Evolutionary conservation across 2,888 invertebrate species (phyloP).

Genomic region (Hemaris fuciformis): DNA sequence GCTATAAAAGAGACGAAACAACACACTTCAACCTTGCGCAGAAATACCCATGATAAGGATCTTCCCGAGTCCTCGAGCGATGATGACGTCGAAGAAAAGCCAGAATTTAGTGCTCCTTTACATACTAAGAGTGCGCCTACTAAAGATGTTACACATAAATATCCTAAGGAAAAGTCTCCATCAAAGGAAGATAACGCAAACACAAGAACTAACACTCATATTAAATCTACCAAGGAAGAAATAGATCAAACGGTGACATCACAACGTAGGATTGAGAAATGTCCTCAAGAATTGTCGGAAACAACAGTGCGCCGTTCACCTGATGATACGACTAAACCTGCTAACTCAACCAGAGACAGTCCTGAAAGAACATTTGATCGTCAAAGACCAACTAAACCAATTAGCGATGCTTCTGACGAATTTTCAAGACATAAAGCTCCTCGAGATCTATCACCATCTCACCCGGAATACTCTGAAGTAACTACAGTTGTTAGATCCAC

Average conservation of each 20-base stretch:
- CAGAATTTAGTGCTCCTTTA: background rate
- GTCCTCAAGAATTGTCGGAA: background rate
- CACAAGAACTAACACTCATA: background rate
- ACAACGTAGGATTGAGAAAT: background rate
- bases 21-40: background rate
- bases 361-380: constrained; percentile 21
- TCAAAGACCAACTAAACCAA: constrained; percentile 16
- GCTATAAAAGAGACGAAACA: background rate
- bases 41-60: background rate
- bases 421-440: background rate
- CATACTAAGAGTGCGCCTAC: background rate
- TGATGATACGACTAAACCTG: background rate
- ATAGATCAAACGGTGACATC: background rate
- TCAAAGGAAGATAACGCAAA: background rate
- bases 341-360: constrained; percentile 16
- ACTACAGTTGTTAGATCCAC: background rate
- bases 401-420: background rate
- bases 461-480: constrained; percentile 10
- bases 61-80: background rate
- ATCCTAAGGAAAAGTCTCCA: background rate
- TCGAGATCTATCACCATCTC: background rate
- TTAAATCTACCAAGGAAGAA: background rate
- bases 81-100: background rate
- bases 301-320: background rate
- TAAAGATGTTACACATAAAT: background rate